Evolutionary conservation across 2,888 invertebrate genomes (phyloP), one percentile per base, ranked within the genome.

Genomic region (Meliscaeva auricollis): DNA sequence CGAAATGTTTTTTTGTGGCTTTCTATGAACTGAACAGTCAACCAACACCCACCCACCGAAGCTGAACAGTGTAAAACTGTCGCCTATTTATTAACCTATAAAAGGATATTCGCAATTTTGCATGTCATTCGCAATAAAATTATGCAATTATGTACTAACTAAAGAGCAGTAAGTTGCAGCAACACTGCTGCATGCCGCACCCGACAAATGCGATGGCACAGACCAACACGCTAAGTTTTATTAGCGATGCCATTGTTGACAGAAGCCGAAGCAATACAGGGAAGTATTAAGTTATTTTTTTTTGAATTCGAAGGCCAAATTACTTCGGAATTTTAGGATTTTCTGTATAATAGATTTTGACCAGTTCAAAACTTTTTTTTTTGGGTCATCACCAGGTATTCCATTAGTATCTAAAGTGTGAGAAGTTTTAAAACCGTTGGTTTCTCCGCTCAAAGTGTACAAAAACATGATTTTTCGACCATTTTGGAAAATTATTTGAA

Each of bases 61-160:
- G 44, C 35, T n/a, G 22, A 69, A 68, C 66, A 75, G 79, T 75
- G 84, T 84, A 75, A 84, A 79, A 84, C 66, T 84, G 80, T 79
- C 79, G 69, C 79, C 75, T 84, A 75, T 75, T 84, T 84, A 80
- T 79, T 79, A 79, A 84, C 75, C 75, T 52, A 84, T 84, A 80
- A 84, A 84, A 84, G 79, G 83, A 80, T 84, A 80, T 84, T 84
- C 72, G 35, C 66, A 66, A 35, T 50, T 66, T 66, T 50, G 84
- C 84, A 79, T 84, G 84, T 80, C 80, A 80, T 75, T 84, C 41
- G 75, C 75, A 84, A 84, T 84, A 84, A 84, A 84, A 75, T 84
- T 75, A 80, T 41, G 84, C 66, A 80, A 84, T 84, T 80, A 66
- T 66, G 66, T 50, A 80, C 75, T 60, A 72, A 80, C 75, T 84